These are phyloP conservation scores for Melieria omissa DNA, from an alignment of 2,888 invertebrate genomes.

Conservation along the genomic window DNA sequence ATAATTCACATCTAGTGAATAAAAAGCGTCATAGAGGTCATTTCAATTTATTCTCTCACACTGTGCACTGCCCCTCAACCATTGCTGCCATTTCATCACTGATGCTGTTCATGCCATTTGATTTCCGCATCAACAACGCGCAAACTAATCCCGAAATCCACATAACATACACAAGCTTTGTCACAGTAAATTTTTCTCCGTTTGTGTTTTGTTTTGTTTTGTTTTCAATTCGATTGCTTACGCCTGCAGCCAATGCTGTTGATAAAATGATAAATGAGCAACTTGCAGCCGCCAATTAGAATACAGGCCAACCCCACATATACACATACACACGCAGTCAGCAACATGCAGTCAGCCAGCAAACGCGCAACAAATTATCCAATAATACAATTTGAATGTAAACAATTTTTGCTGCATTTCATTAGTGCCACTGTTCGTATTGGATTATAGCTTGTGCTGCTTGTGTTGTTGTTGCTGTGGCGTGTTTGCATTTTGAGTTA, in stretches of 20 bases:
- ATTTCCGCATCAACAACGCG: too few species aligned
- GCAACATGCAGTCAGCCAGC: neutral
- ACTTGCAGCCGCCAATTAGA: neutral
- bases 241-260: too few species aligned
- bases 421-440: neutral
- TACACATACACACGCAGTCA: too few species aligned
- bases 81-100: too few species aligned
- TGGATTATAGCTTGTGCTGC: neutral
- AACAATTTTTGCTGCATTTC: slow-evolving; percentile 16
- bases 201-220: too few species aligned
- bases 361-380: slow-evolving; percentile 15
- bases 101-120: too few species aligned
- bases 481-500: neutral
- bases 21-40: neutral
- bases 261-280: neutral
- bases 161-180: too few species aligned
- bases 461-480: neutral
- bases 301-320: too few species aligned
- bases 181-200: too few species aligned
- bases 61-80: too few species aligned
- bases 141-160: too few species aligned
- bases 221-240: too few species aligned
- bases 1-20: neutral
- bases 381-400: slow-evolving; percentile 25
- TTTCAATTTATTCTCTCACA: neutral